A percentile compares a stretch with the other conserved stretches of the same genome.
These are phyloP conservation scores for Orientallactaga bullata DNA, from an alignment of 2,113 vertebrate species.

Conservation along the genomic window DNA sequence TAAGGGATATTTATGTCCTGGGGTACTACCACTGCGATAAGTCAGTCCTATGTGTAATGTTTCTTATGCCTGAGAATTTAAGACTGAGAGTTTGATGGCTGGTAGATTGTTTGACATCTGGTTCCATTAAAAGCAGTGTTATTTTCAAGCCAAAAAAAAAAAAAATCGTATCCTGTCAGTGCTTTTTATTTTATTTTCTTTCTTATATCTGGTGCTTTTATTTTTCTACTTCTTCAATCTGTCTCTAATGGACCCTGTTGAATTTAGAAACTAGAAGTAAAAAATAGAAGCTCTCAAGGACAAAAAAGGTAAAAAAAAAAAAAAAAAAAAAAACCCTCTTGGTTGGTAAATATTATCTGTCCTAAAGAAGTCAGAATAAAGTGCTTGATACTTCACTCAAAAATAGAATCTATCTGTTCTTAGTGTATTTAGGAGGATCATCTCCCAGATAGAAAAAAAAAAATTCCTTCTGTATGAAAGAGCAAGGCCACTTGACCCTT, in stretches of 20 bases:
- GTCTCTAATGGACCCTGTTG: constrained; percentile 67
- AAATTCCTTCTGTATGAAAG: constrained; percentile 5
- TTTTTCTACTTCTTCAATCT: constrained; percentile 67
- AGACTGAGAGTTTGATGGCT: constrained; percentile 67
- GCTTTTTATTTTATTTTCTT: constrained; percentile 71
- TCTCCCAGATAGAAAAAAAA: neutral
- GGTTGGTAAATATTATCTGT: constrained; percentile 53
- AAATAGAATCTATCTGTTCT: constrained; percentile 55
- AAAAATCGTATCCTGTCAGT: constrained; percentile 54
- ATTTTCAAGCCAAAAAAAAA: constrained; percentile 73
- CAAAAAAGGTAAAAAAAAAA: constrained; percentile 29
- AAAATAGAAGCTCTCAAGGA: constrained; percentile 74
- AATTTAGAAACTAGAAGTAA: constrained; percentile 76
- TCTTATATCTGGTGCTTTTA: constrained; percentile 66
- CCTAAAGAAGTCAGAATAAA: constrained; percentile 46
- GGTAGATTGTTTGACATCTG: constrained; percentile 76
- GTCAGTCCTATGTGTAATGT: constrained; percentile 60
- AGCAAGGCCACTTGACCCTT: neutral
- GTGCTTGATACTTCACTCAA: neutral
- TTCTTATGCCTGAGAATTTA: constrained; percentile 76
- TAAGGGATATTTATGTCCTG: constrained; percentile 36
- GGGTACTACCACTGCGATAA: constrained; percentile 59
- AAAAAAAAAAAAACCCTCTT: neutral
- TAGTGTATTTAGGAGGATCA: neutral
- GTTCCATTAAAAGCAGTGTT: constrained; percentile 72